Evolutionary conservation across 2,113 vertebrate genomes (phyloP).

Genomic region (Copsychus sechellarum): DNA sequence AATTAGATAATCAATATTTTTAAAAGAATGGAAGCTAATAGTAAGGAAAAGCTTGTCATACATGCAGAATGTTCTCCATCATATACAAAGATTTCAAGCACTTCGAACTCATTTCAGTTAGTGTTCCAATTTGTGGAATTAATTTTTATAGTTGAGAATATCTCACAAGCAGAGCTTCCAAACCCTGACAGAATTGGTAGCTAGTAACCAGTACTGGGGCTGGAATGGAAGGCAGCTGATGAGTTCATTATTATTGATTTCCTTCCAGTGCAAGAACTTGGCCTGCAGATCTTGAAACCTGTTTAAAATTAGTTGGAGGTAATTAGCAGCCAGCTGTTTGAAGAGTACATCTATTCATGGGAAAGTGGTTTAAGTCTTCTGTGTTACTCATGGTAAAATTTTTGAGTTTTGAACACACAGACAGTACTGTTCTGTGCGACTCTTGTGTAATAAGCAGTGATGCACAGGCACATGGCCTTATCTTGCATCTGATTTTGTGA

Average conservation of each 20-base stretch:
- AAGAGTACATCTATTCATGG: not conserved
- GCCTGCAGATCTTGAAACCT: not conserved
- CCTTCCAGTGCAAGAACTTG: not conserved
- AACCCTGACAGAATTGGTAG: not conserved
- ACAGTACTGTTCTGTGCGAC: not conserved
- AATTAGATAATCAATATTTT: not conserved
- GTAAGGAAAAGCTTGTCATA: not conserved
- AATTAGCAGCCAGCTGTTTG: not conserved
- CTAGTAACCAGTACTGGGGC: not conserved
- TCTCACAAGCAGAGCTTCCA: not conserved
- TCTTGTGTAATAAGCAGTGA: not conserved
- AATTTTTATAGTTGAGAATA: not conserved
- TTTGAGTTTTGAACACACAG: not conserved
- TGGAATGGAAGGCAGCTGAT: not conserved
- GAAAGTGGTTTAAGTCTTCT: not conserved
- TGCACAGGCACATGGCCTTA: not conserved
- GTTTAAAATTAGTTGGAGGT: not conserved
- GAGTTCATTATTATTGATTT: not conserved
- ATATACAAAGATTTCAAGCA: not conserved
- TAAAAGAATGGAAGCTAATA: not conserved
- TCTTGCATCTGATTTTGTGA: constrained; percentile 22
- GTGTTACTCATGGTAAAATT: not conserved
- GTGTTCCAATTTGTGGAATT: not conserved
- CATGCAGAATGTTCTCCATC: not conserved
- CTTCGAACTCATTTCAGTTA: not conserved